These are phyloP conservation scores for Hedychridium roseum DNA, from an alignment of 2,888 invertebrate genomes.

Conservation along the genomic window DNA sequence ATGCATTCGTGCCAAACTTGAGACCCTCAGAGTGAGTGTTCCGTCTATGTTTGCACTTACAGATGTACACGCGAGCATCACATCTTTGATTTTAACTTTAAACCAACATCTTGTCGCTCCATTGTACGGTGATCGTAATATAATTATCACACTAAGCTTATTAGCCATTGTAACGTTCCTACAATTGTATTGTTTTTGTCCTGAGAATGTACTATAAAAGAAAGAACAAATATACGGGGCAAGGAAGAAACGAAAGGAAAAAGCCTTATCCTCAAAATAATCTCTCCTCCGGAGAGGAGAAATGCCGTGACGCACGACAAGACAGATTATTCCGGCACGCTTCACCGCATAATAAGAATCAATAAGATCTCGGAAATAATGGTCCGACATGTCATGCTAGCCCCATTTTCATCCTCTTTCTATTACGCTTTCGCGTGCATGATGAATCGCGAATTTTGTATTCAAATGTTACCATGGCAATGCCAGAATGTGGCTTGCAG, in stretches of 20 bases:
- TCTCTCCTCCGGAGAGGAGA: slow-evolving; percentile 12
- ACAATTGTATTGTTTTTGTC: no score
- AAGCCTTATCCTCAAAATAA: no score
- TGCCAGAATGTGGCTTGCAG: neutral
- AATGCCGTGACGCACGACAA: slow-evolving; percentile 26
- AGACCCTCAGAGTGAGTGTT: slow-evolving; percentile 70
- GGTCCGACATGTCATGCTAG: slow-evolving; percentile 36
- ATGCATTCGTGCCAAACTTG: slow-evolving; percentile 71
- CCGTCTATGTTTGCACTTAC: no score
- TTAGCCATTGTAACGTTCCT: no score
- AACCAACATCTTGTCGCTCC: no score
- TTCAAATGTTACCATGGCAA: slow-evolving; percentile 25
- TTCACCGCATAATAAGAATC: slow-evolving; percentile 55
- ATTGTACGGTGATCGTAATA: no score
- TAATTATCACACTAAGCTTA: no score
- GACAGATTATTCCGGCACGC: slow-evolving; percentile 52
- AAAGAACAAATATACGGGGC: no score
- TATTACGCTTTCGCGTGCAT: slow-evolving; percentile 46
- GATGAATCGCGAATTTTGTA: slow-evolving; percentile 45
- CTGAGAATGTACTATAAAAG: no score
- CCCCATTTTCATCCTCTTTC: slow-evolving; percentile 42
- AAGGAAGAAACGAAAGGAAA: no score
- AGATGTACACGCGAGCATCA: no score
- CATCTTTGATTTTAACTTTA: no score
- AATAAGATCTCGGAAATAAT: slow-evolving; percentile 51